Evolutionary conservation across 2,113 vertebrate species (phyloP), one percentile per base, ranked within the genome.

Genomic region (Nesogale talazaci): DNA sequence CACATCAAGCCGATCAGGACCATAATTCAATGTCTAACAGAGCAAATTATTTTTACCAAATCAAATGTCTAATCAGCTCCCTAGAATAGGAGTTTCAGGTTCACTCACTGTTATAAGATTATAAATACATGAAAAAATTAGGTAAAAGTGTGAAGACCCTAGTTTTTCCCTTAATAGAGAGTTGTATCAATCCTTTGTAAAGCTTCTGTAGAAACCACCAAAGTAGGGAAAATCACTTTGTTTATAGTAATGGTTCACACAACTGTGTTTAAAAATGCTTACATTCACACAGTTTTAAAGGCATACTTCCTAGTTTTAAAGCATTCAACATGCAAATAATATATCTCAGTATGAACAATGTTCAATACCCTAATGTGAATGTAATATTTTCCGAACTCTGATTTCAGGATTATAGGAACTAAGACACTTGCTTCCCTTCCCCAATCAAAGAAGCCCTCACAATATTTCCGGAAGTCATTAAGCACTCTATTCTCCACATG

Each of bases 141-240:
- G 17, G 27, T 79, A 83, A 82, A 84, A 6, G 5, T 78, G 61
- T 11, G 3, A 86, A 95, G 10, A 34, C 10, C 70, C 52, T 61
- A 74, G 16, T 81, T 83, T 89, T 46, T 89, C 74, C 52, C 65
- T 70, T 46, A 46, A 46, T 46, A 46, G 85, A 87, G n/a, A 81
- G 76, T 67, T 86, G 70, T 15, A 86, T 59, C n/a, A 89, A 80
- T 87, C 23, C 89, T 1, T 77, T 82, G 65, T 10, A 78, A 59
- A 2, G 0, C 42, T 80, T 40, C 72, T 42, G 40, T 40, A 74
- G 16, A 91, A 76, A 81, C 20, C 56, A 63, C 69, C 36, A 81
- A 78, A 86, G 40, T 42, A 57, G 83, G 90, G 56, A 92, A 77
- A 72, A 75, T 69, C 72, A 94, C 46, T 83, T 94, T 75, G 40